Evolutionary conservation across 2,797 vertebrate species (phyloP).

Genomic region (Aldrovandia affinis): DNA sequence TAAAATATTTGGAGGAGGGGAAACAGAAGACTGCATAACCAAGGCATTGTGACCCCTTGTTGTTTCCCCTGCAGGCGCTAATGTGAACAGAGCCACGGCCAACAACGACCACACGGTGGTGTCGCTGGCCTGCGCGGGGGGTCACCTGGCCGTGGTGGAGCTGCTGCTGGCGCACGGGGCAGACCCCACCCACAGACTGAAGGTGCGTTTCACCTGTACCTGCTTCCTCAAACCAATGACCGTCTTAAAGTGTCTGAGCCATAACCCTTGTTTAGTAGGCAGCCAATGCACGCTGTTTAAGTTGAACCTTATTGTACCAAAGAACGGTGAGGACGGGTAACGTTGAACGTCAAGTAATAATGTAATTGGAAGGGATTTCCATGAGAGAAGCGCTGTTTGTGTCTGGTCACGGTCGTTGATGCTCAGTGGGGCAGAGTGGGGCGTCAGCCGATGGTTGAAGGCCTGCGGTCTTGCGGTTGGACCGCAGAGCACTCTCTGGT

Average conservation of each 20-base stretch:
- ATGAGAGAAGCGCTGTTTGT: no score
- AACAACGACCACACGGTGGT: constrained; percentile 99
- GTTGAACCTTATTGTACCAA: no score
- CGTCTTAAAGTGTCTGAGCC: no score
- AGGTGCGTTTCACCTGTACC: constrained; percentile 74
- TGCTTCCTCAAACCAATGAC: background rate
- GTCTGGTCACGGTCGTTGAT: no score
- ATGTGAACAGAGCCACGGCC: constrained; percentile 96
- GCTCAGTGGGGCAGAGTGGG: no score
- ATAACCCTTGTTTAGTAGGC: no score
- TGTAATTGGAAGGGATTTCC: no score
- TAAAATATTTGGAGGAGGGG: background rate
- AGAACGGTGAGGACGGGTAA: no score
- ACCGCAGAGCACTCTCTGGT: background rate
- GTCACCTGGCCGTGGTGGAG: constrained; percentile 96
- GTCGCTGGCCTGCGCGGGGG: constrained; percentile 95
- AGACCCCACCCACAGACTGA: constrained; percentile 97
- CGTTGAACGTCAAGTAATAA: no score
- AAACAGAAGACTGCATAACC: background rate
- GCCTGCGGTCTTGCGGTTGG: background rate
- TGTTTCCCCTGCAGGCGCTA: constrained; percentile 81
- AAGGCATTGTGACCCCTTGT: background rate
- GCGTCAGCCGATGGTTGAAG: background rate
- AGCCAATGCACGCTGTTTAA: no score
- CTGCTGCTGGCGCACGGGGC: constrained; percentile 94